Conservation (phyloP, 1,140 invertebrate genomes). For the Euborellia annulipes region DNA sequence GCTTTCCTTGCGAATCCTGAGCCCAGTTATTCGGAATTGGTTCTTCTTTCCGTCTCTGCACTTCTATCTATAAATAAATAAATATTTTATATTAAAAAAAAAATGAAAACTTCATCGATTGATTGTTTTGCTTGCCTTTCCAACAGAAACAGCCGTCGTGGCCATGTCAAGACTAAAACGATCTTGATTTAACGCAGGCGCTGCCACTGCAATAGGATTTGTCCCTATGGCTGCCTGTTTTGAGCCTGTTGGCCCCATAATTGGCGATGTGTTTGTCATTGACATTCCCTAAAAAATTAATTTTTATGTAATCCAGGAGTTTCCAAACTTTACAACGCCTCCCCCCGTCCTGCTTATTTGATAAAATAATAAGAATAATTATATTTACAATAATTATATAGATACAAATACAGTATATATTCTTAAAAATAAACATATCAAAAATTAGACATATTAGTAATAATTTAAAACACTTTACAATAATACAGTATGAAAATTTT, state of each 20-base stretch:
- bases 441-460: too few relatives aligned
- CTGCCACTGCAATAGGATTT: slow-evolving; percentile 72
- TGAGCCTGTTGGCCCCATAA: slow-evolving; percentile 69
- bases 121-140: slow-evolving; percentile 56
- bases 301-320: too few relatives aligned
- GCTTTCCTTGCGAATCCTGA: slow-evolving; percentile 47
- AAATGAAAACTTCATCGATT: too few relatives aligned
- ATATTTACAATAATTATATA: too few relatives aligned
- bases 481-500: too few relatives aligned
- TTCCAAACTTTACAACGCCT: too few relatives aligned
- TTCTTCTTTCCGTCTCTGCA: slow-evolving; percentile 54
- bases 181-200: slow-evolving; percentile 53
- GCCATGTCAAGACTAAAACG: slow-evolving; percentile 87
- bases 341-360: too few relatives aligned
- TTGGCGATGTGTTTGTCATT: slow-evolving; percentile 84
- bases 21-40: slow-evolving; percentile 73
- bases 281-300: slow-evolving; percentile 57
- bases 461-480: too few relatives aligned
- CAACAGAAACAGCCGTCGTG: slow-evolving; percentile 70
- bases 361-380: too few relatives aligned
- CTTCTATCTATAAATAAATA: slow-evolving; percentile 46
- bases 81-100: background rate
- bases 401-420: too few relatives aligned
- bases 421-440: too few relatives aligned
- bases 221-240: slow-evolving; percentile 70